Percentiles rank a stretch among this genome's conserved stretches.
phyloP scores from a whole-genome alignment of 2,888 invertebrate species.

The Dynastes maya region DNA sequence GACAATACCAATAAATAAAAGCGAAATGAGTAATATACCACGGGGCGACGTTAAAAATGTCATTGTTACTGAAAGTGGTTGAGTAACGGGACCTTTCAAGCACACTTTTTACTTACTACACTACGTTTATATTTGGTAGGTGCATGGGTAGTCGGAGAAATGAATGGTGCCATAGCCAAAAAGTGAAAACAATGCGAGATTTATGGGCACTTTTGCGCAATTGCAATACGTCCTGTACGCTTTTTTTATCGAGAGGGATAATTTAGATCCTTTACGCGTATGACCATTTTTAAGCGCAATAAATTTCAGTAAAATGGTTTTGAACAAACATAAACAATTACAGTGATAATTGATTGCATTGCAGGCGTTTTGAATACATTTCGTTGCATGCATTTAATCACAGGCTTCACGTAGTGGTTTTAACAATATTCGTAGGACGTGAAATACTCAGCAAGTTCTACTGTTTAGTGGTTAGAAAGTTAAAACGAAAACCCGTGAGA shows the following conservation, averaged over 20 bases:
- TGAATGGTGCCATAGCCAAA: constrained; percentile 28
- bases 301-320: neutral
- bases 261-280: constrained; percentile 27
- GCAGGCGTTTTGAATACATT: too few species aligned
- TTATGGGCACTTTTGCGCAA: constrained; percentile 22
- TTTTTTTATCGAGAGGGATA: neutral
- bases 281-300: neutral
- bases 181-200: constrained; percentile 44
- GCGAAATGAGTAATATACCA: constrained; percentile 35
- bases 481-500: too few species aligned
- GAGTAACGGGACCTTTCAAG: constrained; percentile 23
- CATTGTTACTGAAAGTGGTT: constrained; percentile 12
- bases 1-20: constrained; percentile 41
- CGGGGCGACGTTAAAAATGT: neutral
- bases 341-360: too few species aligned
- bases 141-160: constrained; percentile 24
- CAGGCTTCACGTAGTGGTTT: too few species aligned
- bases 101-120: constrained; percentile 15
- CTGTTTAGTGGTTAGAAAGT: too few species aligned
- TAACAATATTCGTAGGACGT: too few species aligned
- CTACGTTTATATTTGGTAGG: neutral
- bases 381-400: too few species aligned
- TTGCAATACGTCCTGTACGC: neutral
- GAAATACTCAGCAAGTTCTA: too few species aligned
- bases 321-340: neutral